Percentiles rank a stretch among this genome's conserved stretches.
These are phyloP conservation scores for Perizoma affinitatum DNA, from an alignment of 2,888 invertebrate genomes.

Conservation along the genomic window DNA sequence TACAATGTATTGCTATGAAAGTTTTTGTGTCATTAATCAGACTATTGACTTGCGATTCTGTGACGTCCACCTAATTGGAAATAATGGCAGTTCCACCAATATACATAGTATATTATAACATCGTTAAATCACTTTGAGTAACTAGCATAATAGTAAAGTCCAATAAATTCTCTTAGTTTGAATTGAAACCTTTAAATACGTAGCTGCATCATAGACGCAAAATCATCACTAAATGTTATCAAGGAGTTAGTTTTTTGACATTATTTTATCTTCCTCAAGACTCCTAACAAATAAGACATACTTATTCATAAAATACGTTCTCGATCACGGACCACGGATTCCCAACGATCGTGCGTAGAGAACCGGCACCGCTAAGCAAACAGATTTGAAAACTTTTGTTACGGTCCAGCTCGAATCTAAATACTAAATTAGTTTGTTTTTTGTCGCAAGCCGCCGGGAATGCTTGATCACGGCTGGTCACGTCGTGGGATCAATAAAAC, in stretches of 20 bases:
- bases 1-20: constrained; percentile 56
- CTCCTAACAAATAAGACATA: constrained; percentile 2
- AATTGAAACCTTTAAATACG: constrained; percentile 28
- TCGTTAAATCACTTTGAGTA: constrained; percentile 70
- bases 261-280: too few relatives aligned
- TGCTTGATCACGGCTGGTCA: constrained; percentile 68
- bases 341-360: constrained; percentile 76
- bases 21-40: constrained; percentile 59
- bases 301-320: constrained; percentile 25
- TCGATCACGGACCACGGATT: constrained; percentile 57
- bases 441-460: constrained; percentile 60
- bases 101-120: constrained; percentile 66
- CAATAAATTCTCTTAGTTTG: constrained; percentile 40
- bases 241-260: neutral
- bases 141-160: constrained; percentile 53
- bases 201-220: neutral
- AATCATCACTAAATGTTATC: neutral
- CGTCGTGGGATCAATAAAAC: constrained; percentile 55
- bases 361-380: constrained; percentile 69
- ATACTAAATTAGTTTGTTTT: constrained; percentile 79
- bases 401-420: constrained; percentile 69
- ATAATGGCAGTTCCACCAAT: constrained; percentile 65
- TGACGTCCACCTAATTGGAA: constrained; percentile 69
- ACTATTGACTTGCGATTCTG: constrained; percentile 46
- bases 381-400: constrained; percentile 66